These are phyloP conservation scores for Pyrocoelia pectoralis DNA, from an alignment of 2,888 invertebrate species.

Conservation along the genomic window DNA sequence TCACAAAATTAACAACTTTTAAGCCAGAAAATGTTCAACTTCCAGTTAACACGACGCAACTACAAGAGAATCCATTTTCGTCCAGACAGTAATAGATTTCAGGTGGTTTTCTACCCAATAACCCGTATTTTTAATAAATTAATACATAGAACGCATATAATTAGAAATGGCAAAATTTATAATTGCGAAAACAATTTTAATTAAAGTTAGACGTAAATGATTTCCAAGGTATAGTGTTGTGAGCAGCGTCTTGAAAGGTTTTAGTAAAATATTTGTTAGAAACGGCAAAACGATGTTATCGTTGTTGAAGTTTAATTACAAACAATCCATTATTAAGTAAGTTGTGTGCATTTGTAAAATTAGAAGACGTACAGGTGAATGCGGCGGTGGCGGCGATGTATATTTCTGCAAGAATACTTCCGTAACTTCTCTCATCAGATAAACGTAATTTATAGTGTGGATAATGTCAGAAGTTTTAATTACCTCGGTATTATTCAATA, in stretches of 20 bases:
- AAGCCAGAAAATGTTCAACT: no score
- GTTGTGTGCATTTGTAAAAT: constrained; percentile 5
- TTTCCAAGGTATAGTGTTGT: background rate
- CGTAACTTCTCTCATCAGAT: background rate
- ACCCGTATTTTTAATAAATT: no score
- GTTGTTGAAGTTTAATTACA: constrained; percentile 23
- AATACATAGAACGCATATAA: no score
- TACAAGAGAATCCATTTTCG: no score
- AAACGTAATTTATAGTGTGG: background rate
- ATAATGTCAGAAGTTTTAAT: background rate
- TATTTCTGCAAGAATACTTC: constrained; percentile 1
- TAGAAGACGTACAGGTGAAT: background rate
- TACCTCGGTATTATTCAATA: background rate
- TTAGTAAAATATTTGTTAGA: background rate
- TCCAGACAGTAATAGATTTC: no score
- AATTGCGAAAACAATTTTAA: no score
- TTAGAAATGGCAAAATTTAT: no score
- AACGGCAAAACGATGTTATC: background rate
- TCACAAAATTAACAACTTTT: no score
- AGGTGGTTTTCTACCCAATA: no score
- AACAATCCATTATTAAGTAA: constrained; percentile 22
- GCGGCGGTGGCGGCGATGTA: background rate
- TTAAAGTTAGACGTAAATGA: no score
- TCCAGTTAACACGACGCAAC: no score
- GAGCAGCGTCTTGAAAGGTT: background rate